Conservation (phyloP, 2,888 invertebrate species). For the Drosophila bunnanda region DNA sequence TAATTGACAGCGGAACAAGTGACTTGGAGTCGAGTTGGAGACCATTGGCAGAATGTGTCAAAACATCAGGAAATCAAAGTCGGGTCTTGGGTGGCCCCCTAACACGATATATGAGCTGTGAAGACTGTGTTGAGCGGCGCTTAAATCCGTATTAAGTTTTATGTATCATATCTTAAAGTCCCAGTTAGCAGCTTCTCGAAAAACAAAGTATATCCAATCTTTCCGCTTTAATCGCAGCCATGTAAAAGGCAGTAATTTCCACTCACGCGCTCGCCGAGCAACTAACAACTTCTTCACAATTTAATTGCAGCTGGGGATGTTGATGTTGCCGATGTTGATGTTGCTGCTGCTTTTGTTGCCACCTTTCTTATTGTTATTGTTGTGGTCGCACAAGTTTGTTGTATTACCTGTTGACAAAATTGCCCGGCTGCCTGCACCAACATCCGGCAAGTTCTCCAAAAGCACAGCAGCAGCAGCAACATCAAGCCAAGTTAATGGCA, state of each 20-base stretch:
- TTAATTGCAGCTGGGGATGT: slow-evolving; percentile 57
- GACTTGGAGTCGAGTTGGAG: slow-evolving; percentile 14
- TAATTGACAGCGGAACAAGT: slow-evolving; percentile 49
- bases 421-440: slow-evolving; percentile 50
- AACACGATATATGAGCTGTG: not conserved
- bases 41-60: slow-evolving; percentile 39
- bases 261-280: slow-evolving; percentile 12
- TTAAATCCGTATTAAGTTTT: slow-evolving; percentile 5
- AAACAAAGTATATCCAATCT: slow-evolving; percentile 22
- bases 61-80: slow-evolving; percentile 32
- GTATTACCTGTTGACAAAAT: slow-evolving; percentile 71
- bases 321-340: slow-evolving; percentile 17
- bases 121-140: not conserved
- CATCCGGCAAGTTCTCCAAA: slow-evolving; percentile 65
- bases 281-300: slow-evolving; percentile 48
- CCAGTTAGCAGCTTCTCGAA: slow-evolving; percentile 5
- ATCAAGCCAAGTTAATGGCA: slow-evolving; percentile 53
- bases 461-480: slow-evolving; percentile 42
- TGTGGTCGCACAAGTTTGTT: slow-evolving; percentile 69
- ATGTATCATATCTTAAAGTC: slow-evolving; percentile 1
- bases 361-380: slow-evolving; percentile 35
- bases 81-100: slow-evolving; percentile 17
- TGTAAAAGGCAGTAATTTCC: slow-evolving; percentile 30
- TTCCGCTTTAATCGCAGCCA: slow-evolving; percentile 23
- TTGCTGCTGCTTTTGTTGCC: slow-evolving; percentile 48